Percentiles rank a stretch among this genome's conserved stretches.
These are phyloP conservation scores for Hippoglossus hippoglossus DNA, from an alignment of 2,797 vertebrate species.

Conservation along the genomic window DNA sequence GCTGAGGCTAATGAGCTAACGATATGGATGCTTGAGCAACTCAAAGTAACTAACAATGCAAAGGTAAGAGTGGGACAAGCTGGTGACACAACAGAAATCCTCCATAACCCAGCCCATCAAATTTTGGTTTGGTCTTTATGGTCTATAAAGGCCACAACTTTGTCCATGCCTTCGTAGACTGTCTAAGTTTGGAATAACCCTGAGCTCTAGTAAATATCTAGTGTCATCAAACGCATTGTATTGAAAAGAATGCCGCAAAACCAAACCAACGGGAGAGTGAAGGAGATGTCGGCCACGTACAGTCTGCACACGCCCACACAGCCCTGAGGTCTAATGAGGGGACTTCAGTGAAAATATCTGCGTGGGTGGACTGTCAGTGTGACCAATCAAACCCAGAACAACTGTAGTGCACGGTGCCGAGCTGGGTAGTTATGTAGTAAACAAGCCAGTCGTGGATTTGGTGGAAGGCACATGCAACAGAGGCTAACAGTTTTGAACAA, in stretches of 20 bases:
- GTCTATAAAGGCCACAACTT: not conserved
- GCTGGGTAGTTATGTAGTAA: not conserved
- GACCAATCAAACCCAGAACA: not conserved
- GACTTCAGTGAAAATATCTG: not conserved
- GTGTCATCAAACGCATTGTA: no score
- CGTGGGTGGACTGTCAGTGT: not conserved
- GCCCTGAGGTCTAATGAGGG: not conserved
- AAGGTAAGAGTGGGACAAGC: no score
- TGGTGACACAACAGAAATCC: no score
- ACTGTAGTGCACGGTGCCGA: not conserved
- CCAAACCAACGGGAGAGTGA: not conserved
- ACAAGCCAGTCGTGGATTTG: not conserved
- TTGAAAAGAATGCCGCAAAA: not conserved
- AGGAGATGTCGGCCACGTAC: not conserved
- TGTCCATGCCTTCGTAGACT: not conserved
- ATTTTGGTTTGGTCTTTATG: no score
- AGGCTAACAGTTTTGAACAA: conserved; percentile 15
- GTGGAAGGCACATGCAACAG: conserved; percentile 4
- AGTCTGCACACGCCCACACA: not conserved
- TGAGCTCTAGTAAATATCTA: no score
- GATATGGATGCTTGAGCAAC: no score
- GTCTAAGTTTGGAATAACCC: no score
- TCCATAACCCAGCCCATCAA: no score
- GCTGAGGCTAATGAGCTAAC: no score
- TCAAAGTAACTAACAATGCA: no score